Conservation (phyloP, 2,888 invertebrate species). For the Caenorhabditis uteleia region DNA sequence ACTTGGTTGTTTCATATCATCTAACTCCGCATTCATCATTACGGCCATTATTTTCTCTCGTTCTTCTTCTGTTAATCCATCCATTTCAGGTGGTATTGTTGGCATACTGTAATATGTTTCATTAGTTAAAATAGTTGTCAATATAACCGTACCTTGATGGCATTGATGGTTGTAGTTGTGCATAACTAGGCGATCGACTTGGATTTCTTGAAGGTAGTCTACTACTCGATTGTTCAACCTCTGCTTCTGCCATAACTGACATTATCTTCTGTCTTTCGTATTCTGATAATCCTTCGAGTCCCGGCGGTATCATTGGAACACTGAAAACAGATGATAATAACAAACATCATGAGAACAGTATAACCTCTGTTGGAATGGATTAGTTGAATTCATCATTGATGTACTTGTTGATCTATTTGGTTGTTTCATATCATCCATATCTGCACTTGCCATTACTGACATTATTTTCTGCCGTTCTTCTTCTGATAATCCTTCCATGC, state of each 20-base stretch:
- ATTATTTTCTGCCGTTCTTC: constrained; percentile 76
- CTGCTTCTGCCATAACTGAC: constrained; percentile 72
- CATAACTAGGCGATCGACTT: background rate
- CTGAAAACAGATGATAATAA: background rate
- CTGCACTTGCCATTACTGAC: constrained; percentile 73
- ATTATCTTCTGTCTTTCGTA: constrained; percentile 76
- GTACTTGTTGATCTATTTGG: too few species aligned
- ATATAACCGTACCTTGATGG: constrained; percentile 2
- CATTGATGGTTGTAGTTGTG: constrained; percentile 1
- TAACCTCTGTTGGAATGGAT: too few species aligned
- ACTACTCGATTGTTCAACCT: constrained; percentile 4
- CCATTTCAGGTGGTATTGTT: constrained; percentile 29
- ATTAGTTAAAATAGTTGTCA: background rate
- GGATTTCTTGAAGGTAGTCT: too few species aligned
- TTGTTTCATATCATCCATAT: constrained; percentile 19
- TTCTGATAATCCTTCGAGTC: constrained; percentile 72
- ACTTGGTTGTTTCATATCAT: constrained; percentile 3
- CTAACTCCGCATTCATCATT: constrained; percentile 75
- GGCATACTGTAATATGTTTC: constrained; percentile 8
- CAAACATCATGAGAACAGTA: too few species aligned
- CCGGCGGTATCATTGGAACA: constrained; percentile 35
- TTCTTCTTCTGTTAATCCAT: constrained; percentile 74
- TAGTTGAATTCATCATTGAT: too few species aligned
- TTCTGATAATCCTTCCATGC: constrained; percentile 72
- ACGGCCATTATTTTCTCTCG: constrained; percentile 75